These are phyloP conservation scores for Halocaridina rubra DNA, from an alignment of 2,888 invertebrate genomes.

Conservation along the genomic window DNA sequence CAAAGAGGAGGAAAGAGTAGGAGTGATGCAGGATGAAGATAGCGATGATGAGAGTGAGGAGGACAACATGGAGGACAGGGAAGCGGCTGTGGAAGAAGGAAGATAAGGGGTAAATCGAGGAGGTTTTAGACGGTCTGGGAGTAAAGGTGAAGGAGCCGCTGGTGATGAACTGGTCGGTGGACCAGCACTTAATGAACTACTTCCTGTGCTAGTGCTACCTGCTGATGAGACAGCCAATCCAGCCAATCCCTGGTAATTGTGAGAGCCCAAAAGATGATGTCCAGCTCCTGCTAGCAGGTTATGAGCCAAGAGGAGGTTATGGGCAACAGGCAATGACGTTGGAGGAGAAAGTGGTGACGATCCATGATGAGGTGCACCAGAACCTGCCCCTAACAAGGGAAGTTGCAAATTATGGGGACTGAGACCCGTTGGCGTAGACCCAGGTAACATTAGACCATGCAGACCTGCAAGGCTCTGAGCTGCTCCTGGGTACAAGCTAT, in stretches of 20 bases:
- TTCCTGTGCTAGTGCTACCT: conserved; percentile 23
- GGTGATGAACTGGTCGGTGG: conserved; percentile 60
- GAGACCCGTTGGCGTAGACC: conserved; percentile 60
- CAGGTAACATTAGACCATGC: conserved; percentile 66
- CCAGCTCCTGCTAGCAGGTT: conserved; percentile 73
- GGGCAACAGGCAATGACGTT: conserved; percentile 71
- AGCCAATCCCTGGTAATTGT: conserved; percentile 73
- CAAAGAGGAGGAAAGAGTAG: conserved; percentile 60
- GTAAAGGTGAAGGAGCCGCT: conserved; percentile 55
- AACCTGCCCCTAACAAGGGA: conserved; percentile 57
- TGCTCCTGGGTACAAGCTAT: conserved; percentile 82
- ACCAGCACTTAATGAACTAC: conserved; percentile 55
- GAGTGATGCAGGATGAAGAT: conserved; percentile 58
- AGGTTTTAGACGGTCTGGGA: conserved; percentile 63
- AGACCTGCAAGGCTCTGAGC: conserved; percentile 59
- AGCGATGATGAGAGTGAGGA: conserved; percentile 58
- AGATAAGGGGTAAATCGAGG: conserved; percentile 64
- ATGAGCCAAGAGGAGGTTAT: conserved; percentile 84
- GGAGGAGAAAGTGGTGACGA: conserved; percentile 62
- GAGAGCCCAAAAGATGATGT: conserved; percentile 79
- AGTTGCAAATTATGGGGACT: conserved; percentile 47
- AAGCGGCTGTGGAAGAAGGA: conserved; percentile 60
- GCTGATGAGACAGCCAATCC: conserved; percentile 71
- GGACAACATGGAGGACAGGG: conserved; percentile 60
- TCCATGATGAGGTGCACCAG: conserved; percentile 54